Evolutionary conservation across 2,888 invertebrate genomes (phyloP).

Genomic region (Aporophyla lueneburgensis): DNA sequence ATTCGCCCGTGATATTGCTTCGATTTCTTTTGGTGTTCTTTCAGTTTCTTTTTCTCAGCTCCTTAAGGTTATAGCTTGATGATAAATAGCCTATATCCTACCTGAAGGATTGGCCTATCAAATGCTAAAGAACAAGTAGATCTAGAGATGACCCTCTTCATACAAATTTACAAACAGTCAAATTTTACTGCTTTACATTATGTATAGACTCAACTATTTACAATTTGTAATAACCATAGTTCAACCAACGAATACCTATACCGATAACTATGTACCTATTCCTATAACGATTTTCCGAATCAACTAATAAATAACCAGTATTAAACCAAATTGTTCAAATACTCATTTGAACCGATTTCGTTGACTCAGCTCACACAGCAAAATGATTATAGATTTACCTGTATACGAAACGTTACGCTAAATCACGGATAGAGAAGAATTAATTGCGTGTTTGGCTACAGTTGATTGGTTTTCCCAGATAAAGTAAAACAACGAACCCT

Average conservation of each 20-base stretch:
- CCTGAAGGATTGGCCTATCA: no score
- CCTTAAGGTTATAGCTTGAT: no score
- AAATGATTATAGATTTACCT: constrained; percentile 21
- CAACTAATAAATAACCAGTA: background rate
- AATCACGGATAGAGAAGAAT: constrained; percentile 44
- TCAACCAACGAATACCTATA: background rate
- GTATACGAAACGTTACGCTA: constrained; percentile 18
- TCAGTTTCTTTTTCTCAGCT: no score
- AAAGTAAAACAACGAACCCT: constrained; percentile 58
- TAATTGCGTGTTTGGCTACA: constrained; percentile 51
- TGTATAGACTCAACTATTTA: background rate
- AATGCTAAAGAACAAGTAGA: no score
- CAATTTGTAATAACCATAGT: background rate
- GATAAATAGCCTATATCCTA: no score
- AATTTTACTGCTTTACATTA: no score
- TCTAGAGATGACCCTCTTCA: no score
- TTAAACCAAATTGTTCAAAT: constrained; percentile 18
- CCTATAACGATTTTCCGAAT: background rate
- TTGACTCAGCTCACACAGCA: constrained; percentile 18
- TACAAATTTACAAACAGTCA: no score
- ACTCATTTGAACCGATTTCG: background rate
- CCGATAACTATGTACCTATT: constrained; percentile 1
- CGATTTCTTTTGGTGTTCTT: no score
- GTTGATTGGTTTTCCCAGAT: constrained; percentile 53
- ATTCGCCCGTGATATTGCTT: no score